Conservation (phyloP, 1,140 invertebrate species). For the Drosophila baimaii region DNA sequence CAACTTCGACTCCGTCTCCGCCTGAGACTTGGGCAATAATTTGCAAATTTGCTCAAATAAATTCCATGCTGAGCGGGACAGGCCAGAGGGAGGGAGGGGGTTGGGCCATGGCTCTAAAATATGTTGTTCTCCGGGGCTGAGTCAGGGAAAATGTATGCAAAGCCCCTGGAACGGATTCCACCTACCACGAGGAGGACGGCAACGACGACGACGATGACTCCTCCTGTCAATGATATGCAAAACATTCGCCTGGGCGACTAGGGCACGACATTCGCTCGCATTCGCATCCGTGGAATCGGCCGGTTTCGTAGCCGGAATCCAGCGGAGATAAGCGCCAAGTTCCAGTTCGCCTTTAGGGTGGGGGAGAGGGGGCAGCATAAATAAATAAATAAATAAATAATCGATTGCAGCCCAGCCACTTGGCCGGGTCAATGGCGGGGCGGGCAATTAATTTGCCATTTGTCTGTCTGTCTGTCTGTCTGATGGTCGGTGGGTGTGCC, state of each 20-base stretch:
- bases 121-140: slow-evolving; percentile 53
- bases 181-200: slow-evolving; percentile 10
- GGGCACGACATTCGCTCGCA: slow-evolving; percentile 24
- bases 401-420: slow-evolving; percentile 57
- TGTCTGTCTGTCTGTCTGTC: slow-evolving; percentile 50
- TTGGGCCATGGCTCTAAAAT: too few species aligned
- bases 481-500: not conserved
- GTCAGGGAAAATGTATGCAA: slow-evolving; percentile 75
- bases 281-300: slow-evolving; percentile 3
- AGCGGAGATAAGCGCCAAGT: slow-evolving; percentile 68
- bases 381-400: slow-evolving; percentile 83
- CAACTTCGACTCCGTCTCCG: slow-evolving; percentile 25
- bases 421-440: slow-evolving; percentile 25
- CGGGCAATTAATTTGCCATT: slow-evolving; percentile 78
- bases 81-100: slow-evolving; percentile 19
- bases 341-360: slow-evolving; percentile 62
- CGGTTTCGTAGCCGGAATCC: slow-evolving; percentile 1
- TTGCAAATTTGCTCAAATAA: slow-evolving; percentile 82
- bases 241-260: slow-evolving; percentile 56
- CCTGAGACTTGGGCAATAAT: slow-evolving; percentile 63
- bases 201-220: not conserved
- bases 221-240: slow-evolving; percentile 71
- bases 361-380: slow-evolving; percentile 63
- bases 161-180: slow-evolving; percentile 52
- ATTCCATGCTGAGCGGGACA: slow-evolving; percentile 71